Evolutionary conservation across 2,113 vertebrate species (phyloP).

Genomic region (Thunnus thynnus): DNA sequence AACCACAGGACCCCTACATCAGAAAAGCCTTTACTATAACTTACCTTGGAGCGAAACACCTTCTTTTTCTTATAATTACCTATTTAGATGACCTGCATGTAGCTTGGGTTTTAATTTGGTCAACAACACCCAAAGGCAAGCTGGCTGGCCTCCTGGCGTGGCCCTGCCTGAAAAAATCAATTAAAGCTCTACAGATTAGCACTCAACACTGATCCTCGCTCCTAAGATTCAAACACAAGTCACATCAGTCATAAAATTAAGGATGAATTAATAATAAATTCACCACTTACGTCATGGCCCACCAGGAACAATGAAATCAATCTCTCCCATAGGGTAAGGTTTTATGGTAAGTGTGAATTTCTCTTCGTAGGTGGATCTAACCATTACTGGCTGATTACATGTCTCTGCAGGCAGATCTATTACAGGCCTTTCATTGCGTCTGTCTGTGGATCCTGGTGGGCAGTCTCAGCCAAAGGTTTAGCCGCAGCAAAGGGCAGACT

Average conservation of each 20-base stretch:
- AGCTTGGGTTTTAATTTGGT: no score
- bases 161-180: not conserved
- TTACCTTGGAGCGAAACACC: no score
- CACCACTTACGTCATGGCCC: not conserved
- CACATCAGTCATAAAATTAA: no score
- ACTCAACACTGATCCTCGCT: no score
- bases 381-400: not conserved
- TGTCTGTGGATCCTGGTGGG: conserved; percentile 32
- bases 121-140: not conserved
- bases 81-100: no score
- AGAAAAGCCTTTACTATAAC: no score
- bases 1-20: no score
- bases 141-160: not conserved
- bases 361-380: not conserved
- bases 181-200: not conserved
- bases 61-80: no score
- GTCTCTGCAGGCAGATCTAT: conserved; percentile 29
- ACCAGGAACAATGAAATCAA: not conserved
- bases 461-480: conserved; percentile 36
- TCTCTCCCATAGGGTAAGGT: not conserved
- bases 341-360: not conserved
- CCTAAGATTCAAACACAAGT: no score
- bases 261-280: no score
- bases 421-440: conserved; percentile 30
- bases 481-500: conserved; percentile 62